Base-by-base conservation (phyloP, 2,888 invertebrate genomes). In the Pollenia griseotomentosa region DNA sequence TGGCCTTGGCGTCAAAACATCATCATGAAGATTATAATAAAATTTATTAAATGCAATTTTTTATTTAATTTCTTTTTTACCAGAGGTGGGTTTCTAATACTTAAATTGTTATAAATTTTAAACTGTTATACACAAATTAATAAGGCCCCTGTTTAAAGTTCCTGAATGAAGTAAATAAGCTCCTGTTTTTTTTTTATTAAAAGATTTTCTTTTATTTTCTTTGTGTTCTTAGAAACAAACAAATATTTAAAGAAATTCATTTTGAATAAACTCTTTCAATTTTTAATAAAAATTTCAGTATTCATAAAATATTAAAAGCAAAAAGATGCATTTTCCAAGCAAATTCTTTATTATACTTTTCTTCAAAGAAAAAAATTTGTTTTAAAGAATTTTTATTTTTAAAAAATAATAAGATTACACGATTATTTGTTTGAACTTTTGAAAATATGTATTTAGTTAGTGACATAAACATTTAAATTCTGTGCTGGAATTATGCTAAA, bases 1-100 rank as follows among this genome's bases (percentile, higher is more conserved):
- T 65, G 80, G 53, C 71, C 80, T 80, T 71, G 80, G 44, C 44
- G 16, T 80, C 42, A 19, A 61, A 61, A 63, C 77, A 44, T 23
- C 46, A 59, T 61, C 12, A 12, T 51, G 8, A 46, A 65, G 19
- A 65, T 65, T 14, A 8, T 12, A 5, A 6, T 46, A 46, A 44
- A 65, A n/a, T 44, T 19, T 44, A 19, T 65, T 65, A 12, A 46
- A 0, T 14, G 8, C 9, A 44, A 44, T 6, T 10, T 23, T 7
- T n/a, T 19, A 16, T 33, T 42, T 53, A 42, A 5, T 70, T 40
- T 19, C 10, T 73, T 0, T 40, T 46, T 16, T 48, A 3, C 44
- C 11, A 33, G 57, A 57, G 48, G 33, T 57, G 78, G 33, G 3
- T 8, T n/a, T 12, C 44, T 65, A 2, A 23, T 33, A 6, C 33